Conservation (phyloP, 2,888 invertebrate genomes). For the Phytoseiulus persimilis region DNA sequence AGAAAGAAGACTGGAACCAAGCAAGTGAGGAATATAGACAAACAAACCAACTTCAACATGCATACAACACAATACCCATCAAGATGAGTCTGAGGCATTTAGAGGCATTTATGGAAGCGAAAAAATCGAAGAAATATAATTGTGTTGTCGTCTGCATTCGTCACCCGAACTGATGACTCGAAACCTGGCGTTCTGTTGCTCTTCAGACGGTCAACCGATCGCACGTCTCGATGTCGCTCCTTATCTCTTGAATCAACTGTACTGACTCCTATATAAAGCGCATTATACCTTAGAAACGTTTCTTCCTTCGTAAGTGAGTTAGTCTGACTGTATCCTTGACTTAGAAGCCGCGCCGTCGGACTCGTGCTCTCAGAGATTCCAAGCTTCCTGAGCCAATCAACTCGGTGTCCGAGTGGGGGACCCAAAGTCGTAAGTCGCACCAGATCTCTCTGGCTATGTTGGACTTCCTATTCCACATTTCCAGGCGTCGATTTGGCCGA, state of each 20-base stretch:
- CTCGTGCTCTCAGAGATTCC: too few relatives aligned
- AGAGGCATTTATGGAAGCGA: background rate
- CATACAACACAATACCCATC: background rate
- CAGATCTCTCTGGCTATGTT: too few relatives aligned
- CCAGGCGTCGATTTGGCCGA: too few relatives aligned
- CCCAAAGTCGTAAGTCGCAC: too few relatives aligned
- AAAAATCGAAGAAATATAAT: background rate
- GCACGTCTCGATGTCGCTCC: background rate
- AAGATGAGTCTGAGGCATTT: background rate
- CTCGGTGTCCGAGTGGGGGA: too few relatives aligned
- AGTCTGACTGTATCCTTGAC: too few relatives aligned
- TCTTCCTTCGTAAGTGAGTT: too few relatives aligned
- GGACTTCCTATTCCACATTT: too few relatives aligned
- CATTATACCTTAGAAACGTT: constrained; percentile 11
- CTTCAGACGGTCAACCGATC: background rate
- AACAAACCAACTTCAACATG: background rate
- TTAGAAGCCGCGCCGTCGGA: too few relatives aligned
- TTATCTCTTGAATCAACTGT: constrained; percentile 23
- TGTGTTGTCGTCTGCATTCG: constrained; percentile 5
- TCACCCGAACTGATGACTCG: background rate
- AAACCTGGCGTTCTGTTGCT: background rate
- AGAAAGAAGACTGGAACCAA: background rate
- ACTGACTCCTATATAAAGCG: constrained; percentile 36
- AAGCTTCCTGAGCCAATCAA: too few relatives aligned
- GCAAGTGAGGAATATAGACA: background rate